These are phyloP conservation scores for Drosophila crucigera DNA, from an alignment of 2,888 invertebrate genomes.

Conservation along the genomic window DNA sequence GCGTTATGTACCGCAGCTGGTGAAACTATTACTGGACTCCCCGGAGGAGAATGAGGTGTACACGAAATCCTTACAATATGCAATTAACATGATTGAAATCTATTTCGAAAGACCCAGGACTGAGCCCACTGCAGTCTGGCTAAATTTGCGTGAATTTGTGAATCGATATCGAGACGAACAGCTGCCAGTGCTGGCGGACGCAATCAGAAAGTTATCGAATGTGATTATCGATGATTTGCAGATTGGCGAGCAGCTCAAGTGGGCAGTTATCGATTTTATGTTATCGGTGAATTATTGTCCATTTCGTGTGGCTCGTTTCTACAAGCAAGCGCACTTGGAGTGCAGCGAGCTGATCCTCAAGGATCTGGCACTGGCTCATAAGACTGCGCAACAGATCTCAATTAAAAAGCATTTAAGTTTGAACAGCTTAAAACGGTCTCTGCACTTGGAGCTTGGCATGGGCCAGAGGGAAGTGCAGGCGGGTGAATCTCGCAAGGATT, in stretches of 20 bases:
- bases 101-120: not conserved
- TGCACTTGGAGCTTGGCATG: not conserved
- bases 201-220: conserved; percentile 29
- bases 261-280: conserved; percentile 48
- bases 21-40: conserved; percentile 16
- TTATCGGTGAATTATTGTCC: conserved; percentile 43
- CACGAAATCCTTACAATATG: conserved; percentile 8
- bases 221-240: conserved; percentile 31
- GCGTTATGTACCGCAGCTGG: conserved; percentile 31
- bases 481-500: not conserved
- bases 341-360: not conserved
- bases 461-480: not conserved
- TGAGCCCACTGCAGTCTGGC: not conserved
- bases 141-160: conserved; percentile 30
- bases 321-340: not conserved
- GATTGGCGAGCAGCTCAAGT: conserved; percentile 7
- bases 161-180: conserved; percentile 36
- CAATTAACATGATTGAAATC: not conserved
- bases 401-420: not conserved
- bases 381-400: too few species aligned
- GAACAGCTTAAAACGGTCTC: not conserved
- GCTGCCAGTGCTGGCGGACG: conserved; percentile 14
- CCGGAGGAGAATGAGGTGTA: not conserved
- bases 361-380: not conserved
- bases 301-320: conserved; percentile 21